A percentile compares a stretch with the other conserved stretches of the same genome.
phyloP scores from a whole-genome alignment of 1,140 invertebrate species.

The Papilio machaon region DNA sequence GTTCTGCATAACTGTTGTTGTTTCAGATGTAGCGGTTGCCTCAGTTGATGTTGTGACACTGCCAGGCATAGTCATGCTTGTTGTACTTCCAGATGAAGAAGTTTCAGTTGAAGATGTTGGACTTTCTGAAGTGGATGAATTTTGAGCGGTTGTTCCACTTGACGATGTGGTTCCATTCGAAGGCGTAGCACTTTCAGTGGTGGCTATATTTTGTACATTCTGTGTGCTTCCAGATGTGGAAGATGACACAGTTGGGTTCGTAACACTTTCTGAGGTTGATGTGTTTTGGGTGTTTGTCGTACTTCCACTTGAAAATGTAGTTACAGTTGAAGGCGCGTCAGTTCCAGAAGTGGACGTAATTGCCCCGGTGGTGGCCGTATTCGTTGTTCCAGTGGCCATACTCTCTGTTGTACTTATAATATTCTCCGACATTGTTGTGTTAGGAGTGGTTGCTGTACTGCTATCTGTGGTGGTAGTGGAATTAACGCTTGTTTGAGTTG shows the following conservation, averaged over 20 bases:
- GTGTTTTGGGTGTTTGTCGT: background rate
- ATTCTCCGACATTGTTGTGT: conserved; percentile 29
- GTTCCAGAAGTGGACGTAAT: conserved; percentile 17
- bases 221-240: conserved; percentile 37
- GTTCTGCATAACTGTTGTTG: conserved; percentile 26
- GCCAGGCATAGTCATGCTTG: background rate
- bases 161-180: background rate
- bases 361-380: conserved; percentile 15
- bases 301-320: background rate
- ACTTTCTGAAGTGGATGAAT: conserved; percentile 25
- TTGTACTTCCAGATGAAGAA: conserved; percentile 32
- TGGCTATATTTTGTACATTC: background rate
- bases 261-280: background rate
- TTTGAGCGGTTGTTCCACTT: conserved; percentile 24
- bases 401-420: conserved; percentile 23
- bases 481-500: conserved; percentile 30
- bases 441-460: background rate
- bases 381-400: conserved; percentile 8
- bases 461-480: background rate
- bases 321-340: conserved; percentile 27
- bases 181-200: conserved; percentile 2
- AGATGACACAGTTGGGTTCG: conserved; percentile 24
- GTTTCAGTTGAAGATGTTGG: conserved; percentile 27
- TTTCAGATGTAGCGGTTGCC: conserved; percentile 33
- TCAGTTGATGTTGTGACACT: too few species aligned